phyloP scores from a whole-genome alignment of 2,888 invertebrate species.

The Callyntrura sp. region DNA sequence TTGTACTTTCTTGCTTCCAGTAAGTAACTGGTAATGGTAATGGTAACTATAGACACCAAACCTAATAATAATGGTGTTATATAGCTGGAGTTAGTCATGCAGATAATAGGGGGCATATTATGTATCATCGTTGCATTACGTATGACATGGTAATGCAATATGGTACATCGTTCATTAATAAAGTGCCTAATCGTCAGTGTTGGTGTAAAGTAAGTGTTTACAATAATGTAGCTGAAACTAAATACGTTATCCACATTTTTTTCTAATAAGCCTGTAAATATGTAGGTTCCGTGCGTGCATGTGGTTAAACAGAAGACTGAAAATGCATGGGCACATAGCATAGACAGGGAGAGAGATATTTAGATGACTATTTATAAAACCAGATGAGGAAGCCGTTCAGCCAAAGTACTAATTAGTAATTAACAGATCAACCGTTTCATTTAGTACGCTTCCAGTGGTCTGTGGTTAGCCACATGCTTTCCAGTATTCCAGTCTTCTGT shows the following conservation, averaged over 20 bases:
- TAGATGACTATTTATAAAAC: background rate
- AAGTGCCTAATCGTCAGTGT: background rate
- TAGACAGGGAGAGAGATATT: too few relatives aligned
- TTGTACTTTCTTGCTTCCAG: too few relatives aligned
- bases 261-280: too few relatives aligned
- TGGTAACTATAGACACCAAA: background rate
- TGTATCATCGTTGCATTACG: too few relatives aligned
- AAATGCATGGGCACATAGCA: too few relatives aligned
- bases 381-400: constrained; percentile 40
- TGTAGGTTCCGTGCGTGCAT: too few relatives aligned
- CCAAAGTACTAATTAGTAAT: constrained; percentile 71
- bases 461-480: constrained; percentile 20
- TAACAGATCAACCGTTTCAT: constrained; percentile 68
- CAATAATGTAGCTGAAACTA: constrained; percentile 4
- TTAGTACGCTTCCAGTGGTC: constrained; percentile 66
- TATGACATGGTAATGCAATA: background rate
- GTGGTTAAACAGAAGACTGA: too few relatives aligned
- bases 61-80: background rate
- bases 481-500: background rate
- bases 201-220: background rate
- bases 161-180: background rate
- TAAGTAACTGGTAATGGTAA: background rate
- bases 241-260: background rate
- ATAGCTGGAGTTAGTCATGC: background rate
- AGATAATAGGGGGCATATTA: too few relatives aligned